Evolutionary conservation across 2,113 vertebrate species (phyloP).

Genomic region (Sorex fumeus): DNA sequence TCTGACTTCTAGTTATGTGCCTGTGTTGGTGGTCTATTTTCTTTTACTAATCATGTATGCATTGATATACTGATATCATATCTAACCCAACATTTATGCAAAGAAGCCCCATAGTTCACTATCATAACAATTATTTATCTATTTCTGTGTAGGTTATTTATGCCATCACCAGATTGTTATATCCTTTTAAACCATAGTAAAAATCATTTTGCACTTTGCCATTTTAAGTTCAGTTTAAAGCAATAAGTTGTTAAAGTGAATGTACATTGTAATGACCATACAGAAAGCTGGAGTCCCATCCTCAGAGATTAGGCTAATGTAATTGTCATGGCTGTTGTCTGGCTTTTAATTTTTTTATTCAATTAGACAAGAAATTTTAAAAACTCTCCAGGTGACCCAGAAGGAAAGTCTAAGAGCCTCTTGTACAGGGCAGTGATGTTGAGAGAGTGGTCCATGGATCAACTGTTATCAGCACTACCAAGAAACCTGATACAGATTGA

Average conservation of each 20-base stretch:
- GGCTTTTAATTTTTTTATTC: too few relatives aligned
- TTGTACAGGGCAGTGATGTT: neutral
- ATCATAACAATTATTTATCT: neutral
- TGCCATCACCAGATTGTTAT: neutral
- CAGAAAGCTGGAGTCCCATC: too few relatives aligned
- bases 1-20: neutral
- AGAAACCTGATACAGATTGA: slow-evolving; percentile 5
- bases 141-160: neutral
- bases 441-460: neutral
- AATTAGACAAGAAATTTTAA: too few relatives aligned
- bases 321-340: too few relatives aligned
- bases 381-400: too few relatives aligned
- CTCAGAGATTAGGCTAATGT: too few relatives aligned
- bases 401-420: too few relatives aligned
- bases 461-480: neutral
- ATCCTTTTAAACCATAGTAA: slow-evolving; percentile 6
- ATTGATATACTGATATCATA: neutral
- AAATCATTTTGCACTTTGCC: neutral
- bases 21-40: neutral
- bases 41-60: neutral
- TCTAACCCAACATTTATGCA: slow-evolving; percentile 21
- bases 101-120: neutral
- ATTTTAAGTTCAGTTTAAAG: neutral
- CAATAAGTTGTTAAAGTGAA: neutral
- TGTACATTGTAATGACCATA: too few relatives aligned